These are phyloP conservation scores for Amniataba percoides DNA, from an alignment of 2,797 vertebrate genomes.

Conservation along the genomic window DNA sequence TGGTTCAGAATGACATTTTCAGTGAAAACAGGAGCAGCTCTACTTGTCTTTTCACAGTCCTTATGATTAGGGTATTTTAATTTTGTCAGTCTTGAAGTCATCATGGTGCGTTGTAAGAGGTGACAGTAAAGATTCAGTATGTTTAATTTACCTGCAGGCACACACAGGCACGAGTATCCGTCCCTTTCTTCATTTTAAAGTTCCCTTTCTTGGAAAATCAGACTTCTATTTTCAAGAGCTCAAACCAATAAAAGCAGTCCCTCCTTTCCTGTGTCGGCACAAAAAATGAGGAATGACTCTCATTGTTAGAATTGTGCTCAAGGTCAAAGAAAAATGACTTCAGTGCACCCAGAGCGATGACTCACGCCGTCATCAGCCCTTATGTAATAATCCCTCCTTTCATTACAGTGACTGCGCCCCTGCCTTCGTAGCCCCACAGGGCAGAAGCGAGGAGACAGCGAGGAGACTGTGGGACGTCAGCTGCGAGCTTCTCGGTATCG, in stretches of 20 bases:
- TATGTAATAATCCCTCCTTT: slow-evolving; percentile 29
- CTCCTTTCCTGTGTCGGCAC: not conserved
- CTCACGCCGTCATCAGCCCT: slow-evolving; percentile 22
- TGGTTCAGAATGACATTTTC: not conserved
- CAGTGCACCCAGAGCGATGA: slow-evolving; percentile 9
- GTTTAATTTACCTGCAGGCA: not conserved
- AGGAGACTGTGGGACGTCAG: slow-evolving; percentile 91
- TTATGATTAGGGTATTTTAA: not conserved
- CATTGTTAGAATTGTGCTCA: not conserved
- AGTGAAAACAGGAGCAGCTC: not conserved
- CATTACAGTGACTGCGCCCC: slow-evolving; percentile 90
- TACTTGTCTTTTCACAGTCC: too few species aligned
- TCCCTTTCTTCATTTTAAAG: not conserved
- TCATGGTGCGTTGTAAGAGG: not conserved
- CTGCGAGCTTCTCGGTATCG: slow-evolving; percentile 92
- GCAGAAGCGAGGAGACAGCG: slow-evolving; percentile 88
- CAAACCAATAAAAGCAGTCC: not conserved
- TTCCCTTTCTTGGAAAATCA: not conserved
- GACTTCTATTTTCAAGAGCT: not conserved
- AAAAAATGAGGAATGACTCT: not conserved
- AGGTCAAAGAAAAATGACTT: slow-evolving; percentile 21
- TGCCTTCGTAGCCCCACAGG: slow-evolving; percentile 90
- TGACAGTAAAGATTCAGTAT: not conserved
- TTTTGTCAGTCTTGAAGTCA: not conserved
- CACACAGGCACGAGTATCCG: too few species aligned